A percentile compares a stretch with the other conserved stretches of the same genome.
Evolutionary conservation across 2,888 invertebrate species (phyloP).

Genomic region (Allophyes oxyacanthae): DNA sequence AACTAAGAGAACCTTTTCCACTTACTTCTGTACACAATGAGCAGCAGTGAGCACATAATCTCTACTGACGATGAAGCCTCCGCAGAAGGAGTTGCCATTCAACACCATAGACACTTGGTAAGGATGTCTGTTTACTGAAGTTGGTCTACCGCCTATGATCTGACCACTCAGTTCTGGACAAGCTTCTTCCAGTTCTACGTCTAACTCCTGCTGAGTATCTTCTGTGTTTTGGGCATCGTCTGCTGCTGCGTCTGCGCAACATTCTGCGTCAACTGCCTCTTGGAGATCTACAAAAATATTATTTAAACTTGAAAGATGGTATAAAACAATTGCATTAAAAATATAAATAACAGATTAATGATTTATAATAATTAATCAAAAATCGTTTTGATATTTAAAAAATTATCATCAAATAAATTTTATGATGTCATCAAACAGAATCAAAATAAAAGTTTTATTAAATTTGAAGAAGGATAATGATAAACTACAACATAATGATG

Average conservation of each 20-base stretch:
- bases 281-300: constrained; percentile 73
- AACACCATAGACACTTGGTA: constrained; percentile 84
- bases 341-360: too few species aligned
- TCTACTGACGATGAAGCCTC: constrained; percentile 82
- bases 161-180: constrained; percentile 84
- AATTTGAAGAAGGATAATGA: too few species aligned
- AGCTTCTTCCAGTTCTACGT: constrained; percentile 72
- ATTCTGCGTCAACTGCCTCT: constrained; percentile 69
- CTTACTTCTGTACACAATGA: constrained; percentile 86
- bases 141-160: constrained; percentile 82
- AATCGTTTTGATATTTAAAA: too few species aligned
- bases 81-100: constrained; percentile 85
- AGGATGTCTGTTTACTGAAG: constrained; percentile 80
- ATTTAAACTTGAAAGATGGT: not conserved
- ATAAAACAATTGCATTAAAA: too few species aligned
- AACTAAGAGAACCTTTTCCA: constrained; percentile 34
- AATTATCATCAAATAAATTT: too few species aligned
- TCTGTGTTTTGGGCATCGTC: constrained; percentile 56
- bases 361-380: too few species aligned
- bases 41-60: constrained; percentile 83
- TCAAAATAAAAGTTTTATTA: too few species aligned
- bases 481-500: too few species aligned
- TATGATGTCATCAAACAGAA: too few species aligned
- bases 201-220: constrained; percentile 65
- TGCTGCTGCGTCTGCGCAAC: constrained; percentile 64